These are phyloP conservation scores for Nyctibius grandis DNA, from an alignment of 2,797 vertebrate genomes.

Conservation along the genomic window DNA sequence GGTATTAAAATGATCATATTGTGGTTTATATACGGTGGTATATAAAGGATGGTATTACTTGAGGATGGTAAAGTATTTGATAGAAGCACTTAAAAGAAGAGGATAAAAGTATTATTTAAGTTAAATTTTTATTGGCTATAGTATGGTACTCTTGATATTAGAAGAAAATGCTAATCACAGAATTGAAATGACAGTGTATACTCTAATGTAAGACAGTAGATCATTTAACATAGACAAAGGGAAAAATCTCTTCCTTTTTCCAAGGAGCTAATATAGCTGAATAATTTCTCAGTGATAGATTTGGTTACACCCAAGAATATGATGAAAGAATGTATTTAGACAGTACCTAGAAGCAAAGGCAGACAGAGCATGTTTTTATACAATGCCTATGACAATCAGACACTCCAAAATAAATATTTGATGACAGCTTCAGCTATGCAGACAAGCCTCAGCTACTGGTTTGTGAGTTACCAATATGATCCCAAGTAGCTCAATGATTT, in stretches of 20 bases:
- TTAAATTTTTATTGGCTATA: not conserved
- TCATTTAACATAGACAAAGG: not conserved
- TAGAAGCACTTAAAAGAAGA: not conserved
- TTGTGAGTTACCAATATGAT: not conserved
- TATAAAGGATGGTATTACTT: not conserved
- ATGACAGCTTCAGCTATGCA: not conserved
- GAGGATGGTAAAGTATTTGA: not conserved
- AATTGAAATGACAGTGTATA: not conserved
- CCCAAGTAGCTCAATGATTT: not conserved
- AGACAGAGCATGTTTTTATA: not conserved
- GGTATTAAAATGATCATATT: not conserved
- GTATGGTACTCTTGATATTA: not conserved
- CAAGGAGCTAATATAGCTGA: not conserved
- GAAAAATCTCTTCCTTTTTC: not conserved
- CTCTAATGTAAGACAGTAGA: not conserved
- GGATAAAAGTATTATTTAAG: not conserved
- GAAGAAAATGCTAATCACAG: not conserved
- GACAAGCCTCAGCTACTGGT: not conserved
- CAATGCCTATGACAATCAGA: not conserved
- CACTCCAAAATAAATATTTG: not conserved
- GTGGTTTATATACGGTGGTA: not conserved
- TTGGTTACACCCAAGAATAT: not conserved
- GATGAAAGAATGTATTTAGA: not conserved
- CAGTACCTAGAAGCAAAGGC: not conserved
- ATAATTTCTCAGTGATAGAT: not conserved